A percentile compares a stretch with the other conserved stretches of the same genome.
Conservation (phyloP, 2,797 vertebrate genomes). For the Periophthalmus magnuspinnatus region DNA sequence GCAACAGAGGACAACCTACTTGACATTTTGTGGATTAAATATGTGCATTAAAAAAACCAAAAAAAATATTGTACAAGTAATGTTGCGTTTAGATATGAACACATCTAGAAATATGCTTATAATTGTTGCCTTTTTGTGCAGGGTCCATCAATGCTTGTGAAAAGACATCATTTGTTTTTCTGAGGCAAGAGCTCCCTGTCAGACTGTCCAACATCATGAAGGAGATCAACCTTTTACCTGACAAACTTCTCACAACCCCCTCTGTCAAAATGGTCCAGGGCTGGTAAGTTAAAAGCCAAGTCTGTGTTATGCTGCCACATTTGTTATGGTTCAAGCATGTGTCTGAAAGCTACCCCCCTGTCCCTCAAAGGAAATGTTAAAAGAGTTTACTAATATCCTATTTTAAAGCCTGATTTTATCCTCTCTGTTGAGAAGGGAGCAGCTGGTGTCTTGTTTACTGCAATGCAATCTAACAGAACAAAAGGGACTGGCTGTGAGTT, state of each 20-base stretch:
- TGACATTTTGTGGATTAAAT: not conserved
- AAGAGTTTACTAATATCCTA: not conserved
- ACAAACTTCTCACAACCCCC: conserved; percentile 85
- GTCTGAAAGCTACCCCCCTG: not conserved
- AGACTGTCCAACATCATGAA: conserved; percentile 97
- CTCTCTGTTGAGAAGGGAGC: not conserved
- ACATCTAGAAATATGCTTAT: not conserved
- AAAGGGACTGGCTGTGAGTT: conserved; percentile 9
- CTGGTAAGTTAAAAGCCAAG: conserved; percentile 78
- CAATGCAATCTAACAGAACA: not conserved
- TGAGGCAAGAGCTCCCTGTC: conserved; percentile 92
- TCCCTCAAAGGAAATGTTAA: conserved; percentile 1
- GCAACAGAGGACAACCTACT: not conserved
- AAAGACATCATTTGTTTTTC: conserved; percentile 90
- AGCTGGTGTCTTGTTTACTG: conserved; percentile 37
- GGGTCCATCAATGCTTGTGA: conserved; percentile 95
- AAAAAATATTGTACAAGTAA: not conserved
- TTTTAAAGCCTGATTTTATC: not conserved
- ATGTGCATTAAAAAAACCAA: not conserved
- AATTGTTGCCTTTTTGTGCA: conserved; percentile 42
- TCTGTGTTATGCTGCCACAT: not conserved
- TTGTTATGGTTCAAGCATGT: not conserved
- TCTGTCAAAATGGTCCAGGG: conserved; percentile 91
- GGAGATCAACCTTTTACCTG: conserved; percentile 91
- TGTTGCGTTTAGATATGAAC: not conserved